Evolutionary conservation across 2,888 invertebrate species (phyloP).

Genomic region (Chymomyza caudatula): DNA sequence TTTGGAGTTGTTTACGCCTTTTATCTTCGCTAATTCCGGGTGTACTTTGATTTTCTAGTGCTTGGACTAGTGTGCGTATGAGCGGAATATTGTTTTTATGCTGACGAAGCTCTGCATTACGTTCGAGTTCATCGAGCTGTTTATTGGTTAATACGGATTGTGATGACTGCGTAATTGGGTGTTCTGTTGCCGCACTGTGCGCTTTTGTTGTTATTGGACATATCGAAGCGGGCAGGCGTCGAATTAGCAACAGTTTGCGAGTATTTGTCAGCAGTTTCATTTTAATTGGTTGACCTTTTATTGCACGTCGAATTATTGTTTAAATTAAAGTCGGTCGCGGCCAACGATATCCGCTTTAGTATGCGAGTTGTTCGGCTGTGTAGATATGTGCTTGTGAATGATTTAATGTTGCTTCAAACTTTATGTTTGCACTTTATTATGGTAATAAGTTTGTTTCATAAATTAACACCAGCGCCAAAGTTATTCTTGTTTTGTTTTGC

Average conservation of each 20-base stretch:
- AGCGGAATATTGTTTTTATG: slow-evolving; percentile 63
- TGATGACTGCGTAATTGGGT: neutral
- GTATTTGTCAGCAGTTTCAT: slow-evolving; percentile 55
- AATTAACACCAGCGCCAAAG: neutral
- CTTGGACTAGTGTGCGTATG: slow-evolving; percentile 54
- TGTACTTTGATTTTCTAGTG: slow-evolving; percentile 23
- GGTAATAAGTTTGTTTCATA: neutral
- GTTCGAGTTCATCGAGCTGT: slow-evolving; percentile 61
- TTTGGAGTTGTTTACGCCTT: slow-evolving; percentile 37
- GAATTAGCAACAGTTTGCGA: slow-evolving; percentile 34
- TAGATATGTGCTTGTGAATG: neutral
- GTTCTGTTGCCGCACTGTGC: slow-evolving; percentile 19
- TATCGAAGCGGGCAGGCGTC: neutral
- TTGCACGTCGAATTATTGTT: slow-evolving; percentile 16
- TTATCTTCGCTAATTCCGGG: neutral
- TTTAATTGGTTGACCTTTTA: slow-evolving; percentile 43
- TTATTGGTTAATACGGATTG: slow-evolving; percentile 39
- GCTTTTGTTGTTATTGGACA: neutral
- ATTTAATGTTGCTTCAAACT: neutral
- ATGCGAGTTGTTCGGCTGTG: neutral
- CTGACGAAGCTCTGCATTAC: slow-evolving; percentile 60
- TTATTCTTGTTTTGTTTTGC: neutral
- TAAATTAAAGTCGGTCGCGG: slow-evolving; percentile 28
- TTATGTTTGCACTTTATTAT: neutral
- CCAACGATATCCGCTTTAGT: neutral